phyloP scores from a whole-genome alignment of 2,888 invertebrate species.

The Carcina quercana region DNA sequence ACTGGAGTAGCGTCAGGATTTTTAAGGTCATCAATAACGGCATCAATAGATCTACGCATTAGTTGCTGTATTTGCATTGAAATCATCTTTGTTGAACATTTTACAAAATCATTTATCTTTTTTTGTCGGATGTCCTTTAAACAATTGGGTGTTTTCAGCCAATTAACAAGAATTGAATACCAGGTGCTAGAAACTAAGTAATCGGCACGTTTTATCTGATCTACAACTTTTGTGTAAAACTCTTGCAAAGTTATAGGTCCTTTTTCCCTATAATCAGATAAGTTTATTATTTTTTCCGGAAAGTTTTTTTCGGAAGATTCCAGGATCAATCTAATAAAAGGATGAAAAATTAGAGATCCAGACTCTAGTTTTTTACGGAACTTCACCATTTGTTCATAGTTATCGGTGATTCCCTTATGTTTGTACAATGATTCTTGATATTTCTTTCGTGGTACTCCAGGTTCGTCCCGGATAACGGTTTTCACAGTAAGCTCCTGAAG shows the following conservation, averaged over 20 bases:
- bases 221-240: constrained; percentile 43
- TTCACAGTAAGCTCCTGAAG: constrained; percentile 78
- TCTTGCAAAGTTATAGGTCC: constrained; percentile 52
- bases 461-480: constrained; percentile 75
- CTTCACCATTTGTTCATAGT: constrained; percentile 72
- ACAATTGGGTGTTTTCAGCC: constrained; percentile 67
- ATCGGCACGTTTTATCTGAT: constrained; percentile 57
- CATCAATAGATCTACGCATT: constrained; percentile 79
- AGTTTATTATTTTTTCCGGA: constrained; percentile 70
- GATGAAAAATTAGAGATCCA: constrained; percentile 76
- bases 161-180: constrained; percentile 55
- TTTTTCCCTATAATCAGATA: constrained; percentile 54
- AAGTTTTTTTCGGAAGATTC: constrained; percentile 65
- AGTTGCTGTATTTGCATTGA: constrained; percentile 77
- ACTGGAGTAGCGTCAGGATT: constrained; percentile 74
- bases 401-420: constrained; percentile 76
- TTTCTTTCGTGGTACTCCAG: constrained; percentile 65
- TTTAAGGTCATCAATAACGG: constrained; percentile 73
- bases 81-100: constrained; percentile 61
- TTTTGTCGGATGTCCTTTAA: constrained; percentile 51
- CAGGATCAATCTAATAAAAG: constrained; percentile 76
- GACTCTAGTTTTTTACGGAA: constrained; percentile 71
- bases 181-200: constrained; percentile 59
- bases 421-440: constrained; percentile 71
- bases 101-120: constrained; percentile 49